Conservation (phyloP, 2,113 vertebrate genomes). For the Mirounga angustirostris region DNA sequence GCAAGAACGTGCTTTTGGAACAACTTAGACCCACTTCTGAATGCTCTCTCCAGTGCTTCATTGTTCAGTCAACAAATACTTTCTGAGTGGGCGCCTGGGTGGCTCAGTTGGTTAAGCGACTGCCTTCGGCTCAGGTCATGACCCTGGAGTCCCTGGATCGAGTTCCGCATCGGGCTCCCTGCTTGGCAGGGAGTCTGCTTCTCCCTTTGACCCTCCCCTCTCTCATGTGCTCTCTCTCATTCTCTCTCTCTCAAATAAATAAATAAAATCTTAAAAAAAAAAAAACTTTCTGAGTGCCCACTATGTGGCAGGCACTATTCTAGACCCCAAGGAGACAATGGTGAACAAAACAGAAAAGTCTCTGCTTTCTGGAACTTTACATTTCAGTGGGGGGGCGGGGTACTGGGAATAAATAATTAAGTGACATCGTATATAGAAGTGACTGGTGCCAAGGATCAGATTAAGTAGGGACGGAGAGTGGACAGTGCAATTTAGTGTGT, state of each 20-base stretch:
- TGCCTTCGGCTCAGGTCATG: no score
- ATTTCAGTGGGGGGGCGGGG: not conserved
- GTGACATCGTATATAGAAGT: not conserved
- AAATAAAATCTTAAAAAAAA: no score
- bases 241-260: no score
- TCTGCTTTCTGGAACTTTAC: not conserved
- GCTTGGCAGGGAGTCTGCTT: no score
- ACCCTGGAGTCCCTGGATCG: no score
- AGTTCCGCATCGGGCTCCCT: no score
- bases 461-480: not conserved
- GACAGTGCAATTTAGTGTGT: not conserved
- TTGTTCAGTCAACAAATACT: not conserved
- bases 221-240: no score
- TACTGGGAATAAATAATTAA: not conserved
- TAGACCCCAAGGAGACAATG: not conserved
- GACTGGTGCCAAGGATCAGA: not conserved
- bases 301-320: not conserved
- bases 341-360: not conserved
- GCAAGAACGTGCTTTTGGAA: not conserved
- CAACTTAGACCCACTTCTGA: not conserved
- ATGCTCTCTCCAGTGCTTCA: not conserved
- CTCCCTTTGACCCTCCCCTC: no score
- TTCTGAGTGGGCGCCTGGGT: not conserved
- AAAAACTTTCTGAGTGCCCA: not conserved
- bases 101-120: no score